Evolutionary conservation across 2,797 vertebrate genomes (phyloP).

Genomic region (Columba guinea): DNA sequence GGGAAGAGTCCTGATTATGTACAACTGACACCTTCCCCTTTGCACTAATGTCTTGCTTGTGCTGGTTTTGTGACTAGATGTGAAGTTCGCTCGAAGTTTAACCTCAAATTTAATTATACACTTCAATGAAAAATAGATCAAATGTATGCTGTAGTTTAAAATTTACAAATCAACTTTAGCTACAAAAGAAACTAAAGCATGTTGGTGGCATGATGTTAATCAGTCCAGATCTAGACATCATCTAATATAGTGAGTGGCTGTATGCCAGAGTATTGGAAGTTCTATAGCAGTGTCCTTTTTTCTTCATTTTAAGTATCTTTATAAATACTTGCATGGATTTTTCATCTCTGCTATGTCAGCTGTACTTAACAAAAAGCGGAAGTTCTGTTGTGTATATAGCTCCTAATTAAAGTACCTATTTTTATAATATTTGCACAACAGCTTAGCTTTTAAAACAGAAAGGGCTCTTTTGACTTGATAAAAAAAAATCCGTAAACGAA

Average conservation of each 20-base stretch:
- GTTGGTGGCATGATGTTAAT: constrained; percentile 80
- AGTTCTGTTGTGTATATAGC: constrained; percentile 68
- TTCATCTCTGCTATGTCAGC: constrained; percentile 67
- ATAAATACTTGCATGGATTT: constrained; percentile 78
- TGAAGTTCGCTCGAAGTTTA: constrained; percentile 71
- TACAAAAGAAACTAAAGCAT: constrained; percentile 76
- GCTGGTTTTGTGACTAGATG: constrained; percentile 71
- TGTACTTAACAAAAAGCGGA: constrained; percentile 59
- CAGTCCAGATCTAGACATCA: constrained; percentile 70
- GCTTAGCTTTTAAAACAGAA: constrained; percentile 87
- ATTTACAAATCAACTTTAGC: constrained; percentile 71
- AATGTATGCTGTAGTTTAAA: constrained; percentile 64
- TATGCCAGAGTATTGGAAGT: constrained; percentile 66
- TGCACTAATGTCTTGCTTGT: constrained; percentile 71
- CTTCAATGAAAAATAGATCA: constrained; percentile 66
- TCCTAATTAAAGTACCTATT: constrained; percentile 68
- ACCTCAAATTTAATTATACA: constrained; percentile 68
- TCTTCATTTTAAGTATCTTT: constrained; percentile 69
- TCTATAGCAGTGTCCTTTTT: constrained; percentile 71
- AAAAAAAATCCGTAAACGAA: constrained; percentile 74
- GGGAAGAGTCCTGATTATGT: constrained; percentile 24
- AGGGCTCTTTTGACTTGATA: constrained; percentile 90
- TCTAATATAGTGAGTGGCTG: constrained; percentile 69
- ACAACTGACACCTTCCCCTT: constrained; percentile 41
- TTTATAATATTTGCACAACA: constrained; percentile 81